These are phyloP conservation scores for Heliconius eleuchia DNA, from an alignment of 1,140 invertebrate species.

Conservation along the genomic window DNA sequence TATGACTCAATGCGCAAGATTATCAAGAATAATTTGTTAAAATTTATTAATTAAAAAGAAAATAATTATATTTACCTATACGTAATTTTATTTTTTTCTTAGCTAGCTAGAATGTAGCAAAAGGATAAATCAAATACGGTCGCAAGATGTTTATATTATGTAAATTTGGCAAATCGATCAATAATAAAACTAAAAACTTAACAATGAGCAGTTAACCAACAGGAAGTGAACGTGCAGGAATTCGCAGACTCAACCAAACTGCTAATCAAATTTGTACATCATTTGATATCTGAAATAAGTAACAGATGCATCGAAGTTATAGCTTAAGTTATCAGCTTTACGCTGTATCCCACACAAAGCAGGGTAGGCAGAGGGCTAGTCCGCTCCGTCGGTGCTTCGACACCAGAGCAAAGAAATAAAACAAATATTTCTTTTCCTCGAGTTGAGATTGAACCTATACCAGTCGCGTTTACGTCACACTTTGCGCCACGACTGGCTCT, in stretches of 20 bases:
- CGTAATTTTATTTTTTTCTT: neutral
- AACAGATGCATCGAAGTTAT: neutral
- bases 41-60: neutral
- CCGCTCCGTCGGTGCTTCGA: too few species aligned
- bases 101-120: neutral
- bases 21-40: neutral
- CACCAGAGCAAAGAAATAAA: too few species aligned
- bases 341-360: too few species aligned
- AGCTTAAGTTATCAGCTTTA: neutral
- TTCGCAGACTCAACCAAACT: slow-evolving; percentile 28
- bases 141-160: slow-evolving; percentile 12
- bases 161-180: slow-evolving; percentile 27
- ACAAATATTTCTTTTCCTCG: too few species aligned
- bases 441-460: too few species aligned
- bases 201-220: slow-evolving; percentile 51
- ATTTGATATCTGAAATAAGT: neutral
- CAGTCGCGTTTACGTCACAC: too few species aligned
- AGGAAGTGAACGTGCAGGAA: slow-evolving; percentile 47
- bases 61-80: neutral
- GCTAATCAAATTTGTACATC: slow-evolving; percentile 1
- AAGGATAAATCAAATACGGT: neutral
- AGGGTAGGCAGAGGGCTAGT: too few species aligned
- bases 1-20: slow-evolving; percentile 35
- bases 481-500: too few species aligned
- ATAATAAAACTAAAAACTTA: slow-evolving; percentile 46